These are phyloP conservation scores for Sebastes oblongus DNA, from an alignment of 2,797 vertebrate genomes.

Conservation along the genomic window DNA sequence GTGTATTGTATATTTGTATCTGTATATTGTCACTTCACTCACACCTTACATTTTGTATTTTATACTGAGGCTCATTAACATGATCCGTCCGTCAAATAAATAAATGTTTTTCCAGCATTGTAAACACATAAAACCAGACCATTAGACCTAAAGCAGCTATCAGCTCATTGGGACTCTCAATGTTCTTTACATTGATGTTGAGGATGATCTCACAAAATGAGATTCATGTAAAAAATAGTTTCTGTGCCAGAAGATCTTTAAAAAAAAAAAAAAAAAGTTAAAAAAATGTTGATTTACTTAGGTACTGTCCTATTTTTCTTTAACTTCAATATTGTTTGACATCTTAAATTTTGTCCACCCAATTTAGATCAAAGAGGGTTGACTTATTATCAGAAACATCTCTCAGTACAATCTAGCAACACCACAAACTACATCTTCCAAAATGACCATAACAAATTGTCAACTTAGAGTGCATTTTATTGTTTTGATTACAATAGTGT, in stretches of 20 bases:
- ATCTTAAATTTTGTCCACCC: neutral
- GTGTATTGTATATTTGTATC: no score
- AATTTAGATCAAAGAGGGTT: neutral
- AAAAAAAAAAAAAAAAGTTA: neutral
- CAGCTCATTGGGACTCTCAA: neutral
- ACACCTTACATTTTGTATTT: no score
- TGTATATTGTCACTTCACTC: no score
- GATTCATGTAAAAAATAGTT: neutral
- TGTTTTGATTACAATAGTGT: neutral
- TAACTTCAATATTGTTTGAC: neutral
- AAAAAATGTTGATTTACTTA: neutral
- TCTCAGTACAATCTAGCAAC: no score
- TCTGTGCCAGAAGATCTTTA: no score
- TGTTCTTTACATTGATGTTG: neutral
- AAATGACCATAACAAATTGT: neutral
- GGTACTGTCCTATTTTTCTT: neutral
- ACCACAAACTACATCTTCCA: no score
- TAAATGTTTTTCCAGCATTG: neutral
- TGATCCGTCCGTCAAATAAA: no score
- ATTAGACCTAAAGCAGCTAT: slow-evolving; percentile 8
- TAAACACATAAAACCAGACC: neutral
- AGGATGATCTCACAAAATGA: slow-evolving; percentile 9
- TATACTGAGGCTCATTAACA: no score
- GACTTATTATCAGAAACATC: no score
- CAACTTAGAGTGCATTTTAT: neutral